Evolutionary conservation across 2,113 vertebrate species (phyloP).

Genomic region (Steatornis caripensis): DNA sequence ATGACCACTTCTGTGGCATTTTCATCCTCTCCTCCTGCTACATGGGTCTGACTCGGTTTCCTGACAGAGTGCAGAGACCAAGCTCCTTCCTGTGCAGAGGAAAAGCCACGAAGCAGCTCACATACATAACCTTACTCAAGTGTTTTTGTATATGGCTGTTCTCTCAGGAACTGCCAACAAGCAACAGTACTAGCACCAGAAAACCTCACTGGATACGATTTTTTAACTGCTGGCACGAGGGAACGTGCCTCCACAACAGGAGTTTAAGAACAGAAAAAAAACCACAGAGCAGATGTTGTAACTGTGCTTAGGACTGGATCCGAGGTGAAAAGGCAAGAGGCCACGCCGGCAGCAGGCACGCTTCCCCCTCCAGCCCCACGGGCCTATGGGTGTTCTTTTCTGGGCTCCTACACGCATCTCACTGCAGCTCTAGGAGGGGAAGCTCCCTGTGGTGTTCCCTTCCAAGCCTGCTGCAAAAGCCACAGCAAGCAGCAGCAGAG

Average conservation of each 20-base stretch:
- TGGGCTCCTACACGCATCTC: rapidly evolving
- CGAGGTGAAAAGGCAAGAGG: neutral
- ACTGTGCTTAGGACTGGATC: neutral
- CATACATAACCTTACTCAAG: no score
- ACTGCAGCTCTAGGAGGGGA: neutral
- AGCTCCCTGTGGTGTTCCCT: no score
- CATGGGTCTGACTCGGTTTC: rapidly evolving
- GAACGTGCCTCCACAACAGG: neutral
- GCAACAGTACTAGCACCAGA: neutral
- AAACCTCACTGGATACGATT: neutral
- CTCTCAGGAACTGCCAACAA: neutral
- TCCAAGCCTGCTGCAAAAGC: neutral
- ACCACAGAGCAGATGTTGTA: rapidly evolving
- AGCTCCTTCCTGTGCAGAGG: neutral
- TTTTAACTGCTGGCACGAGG: neutral
- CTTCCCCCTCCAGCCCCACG: neutral
- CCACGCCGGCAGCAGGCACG: neutral
- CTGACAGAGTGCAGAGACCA: neutral
- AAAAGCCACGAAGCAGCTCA: neutral
- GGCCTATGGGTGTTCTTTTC: rapidly evolving
- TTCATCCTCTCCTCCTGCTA: neutral
- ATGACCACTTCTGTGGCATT: rapidly evolving
- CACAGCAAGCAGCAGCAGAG: neutral
- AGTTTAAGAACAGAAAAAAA: neutral
- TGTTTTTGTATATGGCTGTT: no score